Evolutionary conservation across 1,140 invertebrate genomes (phyloP).

Genomic region (Octopus bimaculoides): DNA sequence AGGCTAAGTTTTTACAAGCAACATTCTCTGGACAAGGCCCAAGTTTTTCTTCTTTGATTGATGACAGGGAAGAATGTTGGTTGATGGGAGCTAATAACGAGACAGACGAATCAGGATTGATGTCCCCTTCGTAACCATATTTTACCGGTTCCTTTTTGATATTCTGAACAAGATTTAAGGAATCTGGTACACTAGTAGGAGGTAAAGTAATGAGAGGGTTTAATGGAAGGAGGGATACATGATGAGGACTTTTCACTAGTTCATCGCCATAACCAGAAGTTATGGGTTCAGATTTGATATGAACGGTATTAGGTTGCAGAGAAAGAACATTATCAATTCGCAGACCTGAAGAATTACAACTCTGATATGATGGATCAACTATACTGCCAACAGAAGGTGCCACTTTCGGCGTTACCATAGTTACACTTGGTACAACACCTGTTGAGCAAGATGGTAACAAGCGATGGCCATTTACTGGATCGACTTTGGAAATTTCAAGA

Average conservation of each 20-base stretch:
- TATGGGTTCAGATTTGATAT: neutral
- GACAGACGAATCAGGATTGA: too few relatives aligned
- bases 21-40: too few relatives aligned
- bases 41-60: too few relatives aligned
- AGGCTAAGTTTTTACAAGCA: too few relatives aligned
- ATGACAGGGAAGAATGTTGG: neutral
- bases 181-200: neutral
- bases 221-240: neutral
- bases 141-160: neutral
- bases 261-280: slow-evolving; percentile 4
- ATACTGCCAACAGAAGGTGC: neutral
- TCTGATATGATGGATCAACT: neutral
- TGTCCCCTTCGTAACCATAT: neutral
- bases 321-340: neutral
- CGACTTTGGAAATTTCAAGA: neutral
- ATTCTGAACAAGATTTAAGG: neutral
- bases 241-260: neutral
- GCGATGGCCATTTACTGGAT: neutral
- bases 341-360: neutral
- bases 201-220: neutral
- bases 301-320: neutral
- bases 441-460: neutral
- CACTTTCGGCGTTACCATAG: neutral
- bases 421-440: neutral
- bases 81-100: neutral